Base-by-base conservation (phyloP, 2,797 vertebrate species). In the Trachops cirrhosus region DNA sequence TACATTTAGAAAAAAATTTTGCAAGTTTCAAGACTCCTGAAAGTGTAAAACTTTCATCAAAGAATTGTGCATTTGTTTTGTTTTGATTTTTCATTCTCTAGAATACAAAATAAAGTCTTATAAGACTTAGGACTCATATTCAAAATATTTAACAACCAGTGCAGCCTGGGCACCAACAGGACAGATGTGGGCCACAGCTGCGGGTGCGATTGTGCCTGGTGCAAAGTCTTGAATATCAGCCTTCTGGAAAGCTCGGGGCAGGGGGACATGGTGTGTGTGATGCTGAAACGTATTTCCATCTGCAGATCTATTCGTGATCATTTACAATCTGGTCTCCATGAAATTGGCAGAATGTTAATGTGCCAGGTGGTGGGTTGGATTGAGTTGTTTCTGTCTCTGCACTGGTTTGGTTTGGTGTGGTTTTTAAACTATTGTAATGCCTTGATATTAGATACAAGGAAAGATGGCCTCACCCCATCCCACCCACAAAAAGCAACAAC, bases 1-100 rank as follows among this genome's bases (percentile, higher is more conserved):
- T 93, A 70, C 96, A 93, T 94, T 97, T 91, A 92, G 86, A 11
- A 19, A 24, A 71, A 59, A 22, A 37, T 22, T 64, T 26, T 48
- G 2, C 10, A 91, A 74, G n/a, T 93, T 95, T 86, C 9, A 84
- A 85, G 94, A 48, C 52, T 89, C 84, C 70, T 67, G 1, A 57
- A 96, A 92, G 41, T n/a, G 68, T 48, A 64, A 74, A 94, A 89
- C 37, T 85, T 95, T 54, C 11, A 71, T 83, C 39, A 46, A 79
- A 46, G 26, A 71, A 22, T 64, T 74, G 52, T 82, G 9, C n/a
- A 37, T 80, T 91, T 95, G 71, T 79, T 37, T 75, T 64, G 44
- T 73, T 70, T 34, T 83, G 24, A 75, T 44, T 83, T 89, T 95
- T 83, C 59, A 26, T 67, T 83, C 70, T 92, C 50, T 87, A 67